Evolutionary conservation across 2,888 invertebrate species (phyloP), one percentile per base, ranked within the genome.

Genomic region (Melanotus villosus): DNA sequence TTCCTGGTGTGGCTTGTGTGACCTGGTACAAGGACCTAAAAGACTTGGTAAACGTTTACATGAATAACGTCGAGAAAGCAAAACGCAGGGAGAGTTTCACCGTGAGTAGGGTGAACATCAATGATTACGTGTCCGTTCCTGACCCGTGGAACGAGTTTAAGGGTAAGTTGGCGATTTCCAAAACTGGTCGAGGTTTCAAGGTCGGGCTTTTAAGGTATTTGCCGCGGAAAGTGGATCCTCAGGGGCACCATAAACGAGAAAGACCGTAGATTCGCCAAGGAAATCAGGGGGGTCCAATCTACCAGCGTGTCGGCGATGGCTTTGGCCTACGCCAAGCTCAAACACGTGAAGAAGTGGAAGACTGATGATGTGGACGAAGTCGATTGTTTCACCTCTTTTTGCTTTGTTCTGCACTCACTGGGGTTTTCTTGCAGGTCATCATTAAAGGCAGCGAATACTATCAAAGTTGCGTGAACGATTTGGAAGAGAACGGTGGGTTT

Each of bases 401-500:
- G n/a, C n/a, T n/a, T n/a, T n/a, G n/a, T n/a, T n/a, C n/a, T n/a
- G n/a, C n/a, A n/a, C n/a, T n/a, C n/a, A n/a, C n/a, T n/a, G n/a
- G n/a, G n/a, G n/a, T n/a, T n/a, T n/a, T n/a, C n/a, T n/a, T n/a
- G n/a, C n/a, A n/a, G n/a, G n/a, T n/a, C n/a, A n/a, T n/a, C n/a
- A n/a, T n/a, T n/a, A n/a, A 83, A 36, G 88, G 87, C 0, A 84
- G 87, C 69, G 73, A 72, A 6, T 85, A 85, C 32, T 87, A 86
- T 71, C 80, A 80, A 4, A 80, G 80, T 73, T 84, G 82, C 65
- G 52, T 84, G 0, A 71, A 78, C 6, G 23, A 72, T 32, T 70
- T 79, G 43, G 79, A 77, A 63, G 75, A 80, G 14, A 80, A 79
- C 14, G 77, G 78, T 0, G 71, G 72, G 45, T 82, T 80, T 58